These are phyloP conservation scores for rabbit (Oryctolagus cuniculus) DNA, from an alignment of 2,113 vertebrate species.

Conservation along the genomic window DNA sequence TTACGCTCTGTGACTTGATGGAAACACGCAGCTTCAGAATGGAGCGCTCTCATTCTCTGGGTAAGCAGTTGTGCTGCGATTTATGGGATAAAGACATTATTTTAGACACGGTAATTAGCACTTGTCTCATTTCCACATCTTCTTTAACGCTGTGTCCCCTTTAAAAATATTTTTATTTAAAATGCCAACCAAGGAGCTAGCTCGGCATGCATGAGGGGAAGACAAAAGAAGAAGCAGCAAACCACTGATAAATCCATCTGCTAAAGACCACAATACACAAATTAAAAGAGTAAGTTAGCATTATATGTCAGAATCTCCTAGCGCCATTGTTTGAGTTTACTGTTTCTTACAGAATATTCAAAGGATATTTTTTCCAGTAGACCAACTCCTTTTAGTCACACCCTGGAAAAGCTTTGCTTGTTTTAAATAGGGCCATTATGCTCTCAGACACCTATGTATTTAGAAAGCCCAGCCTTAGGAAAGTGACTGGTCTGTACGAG, in stretches of 20 bases:
- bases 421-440: constrained; percentile 74
- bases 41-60: constrained; percentile 46
- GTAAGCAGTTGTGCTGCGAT: constrained; percentile 41
- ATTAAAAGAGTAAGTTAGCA: constrained; percentile 73
- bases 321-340: constrained; percentile 59
- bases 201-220: not conserved
- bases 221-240: constrained; percentile 55
- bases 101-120: constrained; percentile 80
- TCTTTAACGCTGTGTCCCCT: constrained; percentile 75
- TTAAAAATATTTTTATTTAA: constrained; percentile 83
- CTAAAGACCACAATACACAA: constrained; percentile 74
- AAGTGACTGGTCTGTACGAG: constrained; percentile 69
- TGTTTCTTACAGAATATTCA: constrained; percentile 73
- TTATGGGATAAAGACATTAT: constrained; percentile 61
- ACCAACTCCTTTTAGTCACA: constrained; percentile 72
- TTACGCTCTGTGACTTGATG: constrained; percentile 81
- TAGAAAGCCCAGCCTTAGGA: constrained; percentile 61
- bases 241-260: constrained; percentile 73
- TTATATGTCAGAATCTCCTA: constrained; percentile 71
- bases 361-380: constrained; percentile 77
- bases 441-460: constrained; percentile 68
- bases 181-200: constrained; percentile 76
- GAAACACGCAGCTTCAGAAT: constrained; percentile 46
- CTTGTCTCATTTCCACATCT: constrained; percentile 80
- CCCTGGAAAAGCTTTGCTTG: constrained; percentile 71